A percentile compares a stretch with the other conserved stretches of the same genome.
These are phyloP conservation scores for Melanostoma scalare DNA, from an alignment of 2,888 invertebrate genomes.

Conservation along the genomic window DNA sequence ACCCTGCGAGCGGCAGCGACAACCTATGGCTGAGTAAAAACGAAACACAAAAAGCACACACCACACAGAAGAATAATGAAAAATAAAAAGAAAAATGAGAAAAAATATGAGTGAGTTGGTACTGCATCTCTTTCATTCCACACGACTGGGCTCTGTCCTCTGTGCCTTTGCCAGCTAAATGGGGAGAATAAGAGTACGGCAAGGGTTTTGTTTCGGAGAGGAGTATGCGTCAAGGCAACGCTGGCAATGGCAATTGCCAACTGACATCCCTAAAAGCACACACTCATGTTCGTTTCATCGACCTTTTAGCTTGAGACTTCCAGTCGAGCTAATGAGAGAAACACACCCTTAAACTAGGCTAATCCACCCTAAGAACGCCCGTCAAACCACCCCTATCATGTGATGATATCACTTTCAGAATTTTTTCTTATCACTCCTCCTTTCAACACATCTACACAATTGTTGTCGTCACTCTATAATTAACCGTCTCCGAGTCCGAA, in stretches of 20 bases:
- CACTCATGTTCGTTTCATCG: background rate
- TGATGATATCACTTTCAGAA: conserved; percentile 3
- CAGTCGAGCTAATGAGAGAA: conserved; percentile 12
- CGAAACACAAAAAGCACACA: conserved; percentile 18
- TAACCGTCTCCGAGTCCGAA: conserved; percentile 7
- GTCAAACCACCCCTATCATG: conserved; percentile 41
- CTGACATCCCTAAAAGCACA: background rate
- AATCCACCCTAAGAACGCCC: conserved; percentile 58
- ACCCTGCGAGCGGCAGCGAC: background rate
- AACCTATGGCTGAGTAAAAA: conserved; percentile 35
- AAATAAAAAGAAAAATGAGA: conserved; percentile 1
- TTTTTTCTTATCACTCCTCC: conserved; percentile 41
- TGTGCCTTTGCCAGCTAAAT: conserved; percentile 24
- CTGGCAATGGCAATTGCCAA: background rate
- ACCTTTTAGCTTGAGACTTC: conserved; percentile 15
- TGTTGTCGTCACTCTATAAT: background rate
- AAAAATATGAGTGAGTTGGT: conserved; percentile 19
- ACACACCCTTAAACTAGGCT: conserved; percentile 55
- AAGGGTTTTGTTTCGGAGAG: background rate
- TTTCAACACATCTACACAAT: conserved; percentile 37
- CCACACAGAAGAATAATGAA: conserved; percentile 6
- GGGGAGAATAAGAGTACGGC: conserved; percentile 29
- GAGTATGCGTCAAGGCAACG: conserved; percentile 39
- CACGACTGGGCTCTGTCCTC: background rate
- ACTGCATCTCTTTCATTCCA: conserved; percentile 56